Conservation (phyloP, 2,113 vertebrate species). For the Aspidoscelis tigris region DNA sequence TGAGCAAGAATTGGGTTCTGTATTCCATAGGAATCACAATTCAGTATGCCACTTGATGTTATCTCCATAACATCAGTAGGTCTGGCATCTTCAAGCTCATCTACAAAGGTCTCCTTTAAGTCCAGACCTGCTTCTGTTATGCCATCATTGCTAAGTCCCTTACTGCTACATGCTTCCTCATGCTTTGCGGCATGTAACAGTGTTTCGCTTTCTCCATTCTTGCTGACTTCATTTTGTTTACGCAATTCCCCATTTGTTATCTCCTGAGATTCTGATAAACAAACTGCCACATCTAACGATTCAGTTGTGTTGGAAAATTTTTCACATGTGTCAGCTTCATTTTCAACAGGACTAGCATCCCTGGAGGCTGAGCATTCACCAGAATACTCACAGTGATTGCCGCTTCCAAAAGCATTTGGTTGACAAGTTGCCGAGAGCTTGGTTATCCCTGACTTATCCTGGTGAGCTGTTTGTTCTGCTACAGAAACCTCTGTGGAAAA, state of each 20-base stretch:
- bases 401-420: constrained; percentile 56
- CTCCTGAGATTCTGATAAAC: constrained; percentile 75
- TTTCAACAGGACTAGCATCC: constrained; percentile 60
- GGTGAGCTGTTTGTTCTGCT: constrained; percentile 61
- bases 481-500: constrained; percentile 28
- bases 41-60: constrained; percentile 72
- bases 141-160: constrained; percentile 57
- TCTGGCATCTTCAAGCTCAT: constrained; percentile 67
- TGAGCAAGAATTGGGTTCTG: constrained; percentile 77
- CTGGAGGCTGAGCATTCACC: constrained; percentile 60
- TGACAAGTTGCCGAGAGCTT: constrained; percentile 58
- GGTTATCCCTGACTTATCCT: constrained; percentile 58
- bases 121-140: constrained; percentile 59
- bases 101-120: constrained; percentile 59
- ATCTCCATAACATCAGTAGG: constrained; percentile 68
- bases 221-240: constrained; percentile 72
- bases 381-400: constrained; percentile 61
- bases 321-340: constrained; percentile 57
- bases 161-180: constrained; percentile 60
- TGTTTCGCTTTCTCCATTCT: constrained; percentile 71
- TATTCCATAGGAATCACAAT: constrained; percentile 86
- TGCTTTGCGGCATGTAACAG: constrained; percentile 58
- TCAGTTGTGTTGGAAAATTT: constrained; percentile 58
- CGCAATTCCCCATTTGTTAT: constrained; percentile 71
- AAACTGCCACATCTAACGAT: constrained; percentile 57